Conservation (phyloP, 1,140 invertebrate genomes). For the Leguminivora glycinivorella region DNA sequence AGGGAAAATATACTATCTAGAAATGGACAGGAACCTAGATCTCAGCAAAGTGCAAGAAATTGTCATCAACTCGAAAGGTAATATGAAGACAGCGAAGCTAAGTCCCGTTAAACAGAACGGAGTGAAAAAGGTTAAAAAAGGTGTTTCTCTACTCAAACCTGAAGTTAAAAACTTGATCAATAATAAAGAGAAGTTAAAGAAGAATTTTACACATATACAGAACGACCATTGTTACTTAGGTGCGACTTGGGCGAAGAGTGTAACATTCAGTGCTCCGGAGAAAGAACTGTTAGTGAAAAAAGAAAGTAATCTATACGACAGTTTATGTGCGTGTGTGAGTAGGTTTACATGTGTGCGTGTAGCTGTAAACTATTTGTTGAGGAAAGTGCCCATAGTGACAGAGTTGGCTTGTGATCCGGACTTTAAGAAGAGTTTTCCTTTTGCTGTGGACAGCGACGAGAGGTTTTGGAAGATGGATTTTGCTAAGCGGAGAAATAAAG, state of each 20-base stretch:
- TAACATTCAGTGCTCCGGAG: slow-evolving; percentile 22
- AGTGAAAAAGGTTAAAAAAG: slow-evolving; percentile 48
- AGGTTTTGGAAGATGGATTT: slow-evolving; percentile 69
- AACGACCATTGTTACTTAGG: slow-evolving; percentile 69
- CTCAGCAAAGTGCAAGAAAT: slow-evolving; percentile 66
- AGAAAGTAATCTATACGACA: slow-evolving; percentile 40
- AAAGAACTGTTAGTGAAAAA: slow-evolving; percentile 36
- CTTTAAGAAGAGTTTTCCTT: slow-evolving; percentile 61
- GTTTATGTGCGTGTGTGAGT: slow-evolving; percentile 40
- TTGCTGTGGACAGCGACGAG: slow-evolving; percentile 63
- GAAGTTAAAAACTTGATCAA: slow-evolving; percentile 51
- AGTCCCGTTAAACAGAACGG: slow-evolving; percentile 62
- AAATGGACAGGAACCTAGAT: slow-evolving; percentile 66
- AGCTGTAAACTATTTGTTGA: slow-evolving; percentile 60
- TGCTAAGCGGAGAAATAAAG: slow-evolving; percentile 73
- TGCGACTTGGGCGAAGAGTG: slow-evolving; percentile 19
- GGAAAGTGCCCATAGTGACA: slow-evolving; percentile 64
- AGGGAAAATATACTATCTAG: slow-evolving; percentile 70
- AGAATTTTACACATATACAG: slow-evolving; percentile 54
- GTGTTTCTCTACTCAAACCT: slow-evolving; percentile 53
- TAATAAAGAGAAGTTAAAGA: slow-evolving; percentile 22
- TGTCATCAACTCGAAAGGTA: slow-evolving; percentile 52
- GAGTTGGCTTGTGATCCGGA: slow-evolving; percentile 46
- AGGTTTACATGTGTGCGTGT: slow-evolving; percentile 49
- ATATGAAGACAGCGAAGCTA: slow-evolving; percentile 55